Evolutionary conservation across 2,888 invertebrate genomes (phyloP), one percentile per base, ranked within the genome.

Genomic region (Macrophya annulata): DNA sequence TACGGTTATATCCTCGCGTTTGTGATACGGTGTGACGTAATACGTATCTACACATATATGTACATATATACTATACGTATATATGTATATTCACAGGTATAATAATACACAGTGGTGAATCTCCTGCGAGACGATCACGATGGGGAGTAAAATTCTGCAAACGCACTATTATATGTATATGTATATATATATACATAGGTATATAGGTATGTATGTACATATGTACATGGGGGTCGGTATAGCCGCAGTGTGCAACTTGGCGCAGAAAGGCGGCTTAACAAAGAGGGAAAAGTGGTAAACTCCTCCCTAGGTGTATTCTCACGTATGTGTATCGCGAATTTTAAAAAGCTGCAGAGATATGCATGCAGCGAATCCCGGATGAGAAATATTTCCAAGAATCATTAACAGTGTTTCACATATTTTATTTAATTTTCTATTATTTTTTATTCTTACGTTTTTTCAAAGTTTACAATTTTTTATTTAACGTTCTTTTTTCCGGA

Each of bases 1-100:
- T 92, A 92, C 89, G 92, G 90, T 88, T 55, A 21, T 89, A 89
- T 91, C 90, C 91, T 91, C 88, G 90, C 88, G 55, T 74, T 87
- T 89, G 86, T 89, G 84, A 55, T 12, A 84, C 51, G 43, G 72
- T 21, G 72, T 74, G 43, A 45, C 45, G 72, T 43, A 45, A n/a
- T 25, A 12, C 31, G 31, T 25, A 25, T 21, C 10, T 62, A 0
- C 12, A 17, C 8, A n/a, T n/a, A 62, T 10, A 25, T 25, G 0
- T 62, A 62, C 12, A 2, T 21, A 62, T 48, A 15, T 15, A 48
- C 48, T 4, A 31, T 31, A 31, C 31, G n/a, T 31, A 31, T 31
- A 31, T 31, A 31, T 3, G 31, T 15, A 48, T 48, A 48, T 48
- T 15, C 15, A 48, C 48, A 62, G 21, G 62, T 62, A 25, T 62